These are phyloP conservation scores for Hydrotaea diabolus DNA, from an alignment of 2,888 invertebrate species.

Conservation along the genomic window DNA sequence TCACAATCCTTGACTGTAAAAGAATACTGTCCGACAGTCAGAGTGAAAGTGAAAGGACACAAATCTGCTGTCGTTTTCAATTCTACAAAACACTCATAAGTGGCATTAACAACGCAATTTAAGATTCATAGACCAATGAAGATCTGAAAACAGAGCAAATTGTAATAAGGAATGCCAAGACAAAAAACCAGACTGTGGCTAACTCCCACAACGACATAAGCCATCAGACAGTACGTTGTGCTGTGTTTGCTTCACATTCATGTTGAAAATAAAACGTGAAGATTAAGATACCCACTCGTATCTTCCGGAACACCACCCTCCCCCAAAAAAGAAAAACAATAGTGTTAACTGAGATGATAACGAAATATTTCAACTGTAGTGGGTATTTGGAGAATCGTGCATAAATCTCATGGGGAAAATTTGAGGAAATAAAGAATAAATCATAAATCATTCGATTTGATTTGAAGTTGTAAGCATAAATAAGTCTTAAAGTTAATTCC, in stretches of 20 bases:
- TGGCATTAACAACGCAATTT: background rate
- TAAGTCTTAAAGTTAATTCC: background rate
- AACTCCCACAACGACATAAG: background rate
- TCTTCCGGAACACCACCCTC: background rate
- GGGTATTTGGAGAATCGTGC: background rate
- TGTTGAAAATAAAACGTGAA: background rate
- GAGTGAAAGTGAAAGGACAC: background rate
- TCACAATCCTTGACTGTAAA: background rate
- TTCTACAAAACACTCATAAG: background rate
- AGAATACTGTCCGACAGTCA: no score
- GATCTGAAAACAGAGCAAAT: background rate
- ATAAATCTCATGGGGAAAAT: background rate
- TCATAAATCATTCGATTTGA: slow-evolving; percentile 4
- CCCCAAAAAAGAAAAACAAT: background rate
- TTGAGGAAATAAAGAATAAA: background rate
- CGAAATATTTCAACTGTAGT: background rate
- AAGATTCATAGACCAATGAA: background rate
- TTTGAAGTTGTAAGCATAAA: background rate
- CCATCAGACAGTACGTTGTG: background rate
- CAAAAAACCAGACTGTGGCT: background rate
- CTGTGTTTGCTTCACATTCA: background rate
- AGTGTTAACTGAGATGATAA: background rate
- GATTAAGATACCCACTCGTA: background rate
- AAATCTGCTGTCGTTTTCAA: background rate
- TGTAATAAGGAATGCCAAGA: background rate